Conservation (phyloP, 2,888 invertebrate species). For the Cantharis nigra region DNA sequence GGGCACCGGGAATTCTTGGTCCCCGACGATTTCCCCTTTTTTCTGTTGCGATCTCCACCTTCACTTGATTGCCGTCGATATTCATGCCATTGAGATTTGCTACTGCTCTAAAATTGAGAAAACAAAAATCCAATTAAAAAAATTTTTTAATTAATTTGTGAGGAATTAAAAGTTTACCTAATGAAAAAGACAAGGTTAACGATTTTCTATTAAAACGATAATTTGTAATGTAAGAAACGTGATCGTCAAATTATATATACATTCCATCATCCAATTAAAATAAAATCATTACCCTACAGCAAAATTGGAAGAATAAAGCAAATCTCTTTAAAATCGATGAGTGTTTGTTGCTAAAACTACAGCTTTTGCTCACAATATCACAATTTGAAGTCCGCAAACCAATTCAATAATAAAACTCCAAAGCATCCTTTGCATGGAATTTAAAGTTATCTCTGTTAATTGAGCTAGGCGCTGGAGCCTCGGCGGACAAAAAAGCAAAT, state of each 20-base stretch:
- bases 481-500: background rate
- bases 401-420: no score
- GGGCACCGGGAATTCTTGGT: slow-evolving; percentile 62
- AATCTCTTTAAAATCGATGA: background rate
- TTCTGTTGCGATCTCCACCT: slow-evolving; percentile 80
- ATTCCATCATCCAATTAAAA: background rate
- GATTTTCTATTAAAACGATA: background rate
- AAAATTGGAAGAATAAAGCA: background rate
- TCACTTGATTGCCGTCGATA: slow-evolving; percentile 81
- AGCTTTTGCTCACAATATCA: background rate
- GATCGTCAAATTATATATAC: background rate
- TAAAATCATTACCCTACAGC: background rate
- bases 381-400: no score
- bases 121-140: slow-evolving; percentile 19
- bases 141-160: background rate
- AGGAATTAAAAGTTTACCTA: background rate
- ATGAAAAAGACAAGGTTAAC: background rate
- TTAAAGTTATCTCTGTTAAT: background rate
- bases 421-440: background rate
- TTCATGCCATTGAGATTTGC: slow-evolving; percentile 86
- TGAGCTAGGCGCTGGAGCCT: background rate
- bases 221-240: background rate
- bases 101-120: slow-evolving; percentile 72
- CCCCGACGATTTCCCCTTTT: slow-evolving; percentile 67
- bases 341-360: background rate